These are phyloP conservation scores for Noctua fimbriata DNA, from an alignment of 2,888 invertebrate genomes.

Conservation along the genomic window DNA sequence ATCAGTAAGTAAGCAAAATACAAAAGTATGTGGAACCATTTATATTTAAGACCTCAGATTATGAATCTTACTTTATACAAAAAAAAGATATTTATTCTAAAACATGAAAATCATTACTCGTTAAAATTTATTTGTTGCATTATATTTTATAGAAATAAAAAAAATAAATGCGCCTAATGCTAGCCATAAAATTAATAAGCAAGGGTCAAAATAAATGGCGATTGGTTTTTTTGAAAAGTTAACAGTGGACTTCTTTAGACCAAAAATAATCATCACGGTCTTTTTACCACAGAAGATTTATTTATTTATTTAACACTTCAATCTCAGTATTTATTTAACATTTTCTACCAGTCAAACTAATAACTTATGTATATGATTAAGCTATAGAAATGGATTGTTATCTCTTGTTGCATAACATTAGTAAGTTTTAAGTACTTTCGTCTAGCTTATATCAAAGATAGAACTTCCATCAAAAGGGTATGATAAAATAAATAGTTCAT, in stretches of 20 bases:
- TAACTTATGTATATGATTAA: too few relatives aligned
- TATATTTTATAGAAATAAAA: neutral
- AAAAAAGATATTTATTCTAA: neutral
- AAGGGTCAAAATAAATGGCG: neutral
- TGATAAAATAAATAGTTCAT: slow-evolving; percentile 5
- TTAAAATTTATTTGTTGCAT: neutral
- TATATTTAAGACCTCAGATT: neutral
- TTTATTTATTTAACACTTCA: too few relatives aligned
- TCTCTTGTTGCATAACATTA: too few relatives aligned
- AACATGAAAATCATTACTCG: neutral
- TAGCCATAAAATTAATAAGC: neutral
- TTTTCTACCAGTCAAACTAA: too few relatives aligned
- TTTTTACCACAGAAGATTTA: neutral
- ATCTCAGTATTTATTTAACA: too few relatives aligned
- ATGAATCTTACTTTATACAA: neutral
- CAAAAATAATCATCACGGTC: neutral
- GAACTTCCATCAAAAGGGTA: neutral
- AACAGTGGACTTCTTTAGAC: neutral
- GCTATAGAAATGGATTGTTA: too few relatives aligned
- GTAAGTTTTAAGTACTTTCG: neutral
- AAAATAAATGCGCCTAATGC: neutral
- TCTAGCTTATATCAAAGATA: neutral
- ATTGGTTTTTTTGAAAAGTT: neutral
- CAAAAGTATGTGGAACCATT: neutral
- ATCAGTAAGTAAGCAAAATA: neutral